Conservation (phyloP, 2,797 vertebrate species). For the Sylvia borin region DNA sequence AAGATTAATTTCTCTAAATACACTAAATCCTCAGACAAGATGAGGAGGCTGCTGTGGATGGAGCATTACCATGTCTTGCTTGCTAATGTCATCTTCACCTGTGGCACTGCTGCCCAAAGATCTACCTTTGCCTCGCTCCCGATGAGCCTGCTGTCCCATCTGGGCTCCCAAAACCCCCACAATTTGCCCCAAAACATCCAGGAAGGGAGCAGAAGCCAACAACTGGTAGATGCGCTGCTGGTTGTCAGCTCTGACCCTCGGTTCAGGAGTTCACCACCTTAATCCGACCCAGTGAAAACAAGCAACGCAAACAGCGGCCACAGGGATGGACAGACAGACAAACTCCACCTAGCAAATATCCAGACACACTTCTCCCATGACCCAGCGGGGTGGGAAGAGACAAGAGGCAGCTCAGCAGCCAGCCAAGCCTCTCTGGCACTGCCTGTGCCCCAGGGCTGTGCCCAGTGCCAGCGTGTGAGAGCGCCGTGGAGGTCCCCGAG, state of each 20-base stretch:
- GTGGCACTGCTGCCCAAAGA: not conserved
- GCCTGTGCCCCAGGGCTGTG: not conserved
- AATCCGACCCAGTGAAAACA: not conserved
- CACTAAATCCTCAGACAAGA: conserved; percentile 70
- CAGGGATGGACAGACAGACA: rapidly evolving
- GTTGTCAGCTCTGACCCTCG: not conserved
- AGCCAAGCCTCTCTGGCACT: not conserved
- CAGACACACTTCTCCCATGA: not conserved
- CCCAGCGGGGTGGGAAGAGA: not conserved
- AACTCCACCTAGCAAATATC: not conserved
- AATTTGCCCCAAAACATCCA: not conserved
- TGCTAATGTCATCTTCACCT: conserved; percentile 43
- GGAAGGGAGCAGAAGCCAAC: not conserved
- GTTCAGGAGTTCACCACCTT: conserved; percentile 34
- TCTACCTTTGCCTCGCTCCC: not conserved
- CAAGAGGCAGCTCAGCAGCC: not conserved
- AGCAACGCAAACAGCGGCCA: rapidly evolving
- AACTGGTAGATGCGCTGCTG: not conserved
- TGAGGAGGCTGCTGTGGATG: conserved; percentile 21
- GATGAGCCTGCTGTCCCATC: not conserved
- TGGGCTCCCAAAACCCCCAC: not conserved
- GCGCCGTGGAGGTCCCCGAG: rapidly evolving
- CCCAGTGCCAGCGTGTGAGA: not conserved
- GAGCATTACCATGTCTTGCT: conserved; percentile 32
- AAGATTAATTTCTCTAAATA: conserved; percentile 79